Conservation (phyloP, 1,140 invertebrate species). For the Holcopasites calliopsidis region DNA sequence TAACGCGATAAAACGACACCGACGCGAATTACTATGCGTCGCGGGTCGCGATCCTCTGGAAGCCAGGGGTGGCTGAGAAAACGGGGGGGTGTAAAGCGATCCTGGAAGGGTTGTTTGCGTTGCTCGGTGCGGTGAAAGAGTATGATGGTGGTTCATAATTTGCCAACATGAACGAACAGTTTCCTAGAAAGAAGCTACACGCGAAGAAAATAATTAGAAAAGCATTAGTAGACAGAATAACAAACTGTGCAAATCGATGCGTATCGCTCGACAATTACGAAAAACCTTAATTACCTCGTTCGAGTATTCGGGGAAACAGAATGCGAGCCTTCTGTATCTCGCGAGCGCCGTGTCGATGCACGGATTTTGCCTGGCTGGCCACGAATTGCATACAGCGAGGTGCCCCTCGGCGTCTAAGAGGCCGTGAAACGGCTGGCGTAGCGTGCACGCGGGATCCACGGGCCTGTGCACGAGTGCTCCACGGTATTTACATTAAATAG, state of each 20-base stretch:
- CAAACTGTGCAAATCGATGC: too few relatives aligned
- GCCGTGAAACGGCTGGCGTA: slow-evolving; percentile 21
- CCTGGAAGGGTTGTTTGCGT: slow-evolving; percentile 23
- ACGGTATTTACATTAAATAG: slow-evolving; percentile 46
- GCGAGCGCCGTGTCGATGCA: slow-evolving; percentile 35
- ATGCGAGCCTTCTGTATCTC: slow-evolving; percentile 1
- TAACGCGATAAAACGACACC: slow-evolving; percentile 54
- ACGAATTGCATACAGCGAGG: slow-evolving; percentile 51
- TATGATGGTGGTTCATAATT: neutral
- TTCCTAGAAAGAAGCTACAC: too few relatives aligned
- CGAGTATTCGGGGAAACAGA: too few relatives aligned
- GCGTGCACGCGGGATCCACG: neutral
- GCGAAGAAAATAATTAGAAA: too few relatives aligned
- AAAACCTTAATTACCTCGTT: slow-evolving; percentile 17
- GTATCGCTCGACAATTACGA: too few relatives aligned
- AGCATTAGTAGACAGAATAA: too few relatives aligned
- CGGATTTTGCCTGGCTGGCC: slow-evolving; percentile 39
- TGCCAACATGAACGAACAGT: neutral
- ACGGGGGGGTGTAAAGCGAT: slow-evolving; percentile 40
- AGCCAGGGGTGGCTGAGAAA: slow-evolving; percentile 2
- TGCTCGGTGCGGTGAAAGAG: neutral
- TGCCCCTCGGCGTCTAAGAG: slow-evolving; percentile 42
- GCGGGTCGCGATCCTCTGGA: slow-evolving; percentile 42
- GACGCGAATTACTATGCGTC: slow-evolving; percentile 58
- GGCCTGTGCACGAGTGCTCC: neutral